These are phyloP conservation scores for Meloidogyne floridensis DNA, from an alignment of 1,140 invertebrate genomes.

Conservation along the genomic window DNA sequence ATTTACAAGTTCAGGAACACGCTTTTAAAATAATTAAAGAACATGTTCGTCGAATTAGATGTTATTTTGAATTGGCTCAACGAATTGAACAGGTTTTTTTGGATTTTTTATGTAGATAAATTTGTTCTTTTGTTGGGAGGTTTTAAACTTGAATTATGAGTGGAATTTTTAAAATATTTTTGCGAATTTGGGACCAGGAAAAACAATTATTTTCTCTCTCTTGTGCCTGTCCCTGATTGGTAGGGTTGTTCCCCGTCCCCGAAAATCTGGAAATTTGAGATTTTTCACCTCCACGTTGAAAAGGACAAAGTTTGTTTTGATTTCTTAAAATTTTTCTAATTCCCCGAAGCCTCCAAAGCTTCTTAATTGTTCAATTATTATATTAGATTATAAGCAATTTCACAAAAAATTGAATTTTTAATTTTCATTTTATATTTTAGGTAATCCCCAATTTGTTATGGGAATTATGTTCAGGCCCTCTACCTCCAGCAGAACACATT, in stretches of 20 bases:
- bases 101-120: too few relatives aligned
- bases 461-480: conserved; percentile 47
- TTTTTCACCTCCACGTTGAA: too few relatives aligned
- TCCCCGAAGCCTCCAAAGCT: too few relatives aligned
- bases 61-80: conserved; percentile 43
- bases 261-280: too few relatives aligned
- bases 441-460: conserved; percentile 41
- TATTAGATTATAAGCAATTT: background rate
- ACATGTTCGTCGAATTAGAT: conserved; percentile 27
- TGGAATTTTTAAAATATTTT: background rate
- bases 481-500: conserved; percentile 45
- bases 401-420: background rate
- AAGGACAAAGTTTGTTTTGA: too few relatives aligned
- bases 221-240: too few relatives aligned
- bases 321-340: too few relatives aligned
- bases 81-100: conserved; percentile 33
- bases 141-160: too few relatives aligned
- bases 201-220: too few relatives aligned
- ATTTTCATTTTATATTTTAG: conserved; percentile 19
- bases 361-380: background rate
- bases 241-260: too few relatives aligned
- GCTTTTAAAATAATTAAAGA: conserved; percentile 31
- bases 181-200: too few relatives aligned
- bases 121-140: too few relatives aligned
- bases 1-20: conserved; percentile 32